Base-by-base conservation (phyloP, 1,140 invertebrate species). In the Euglossa dilemma region DNA sequence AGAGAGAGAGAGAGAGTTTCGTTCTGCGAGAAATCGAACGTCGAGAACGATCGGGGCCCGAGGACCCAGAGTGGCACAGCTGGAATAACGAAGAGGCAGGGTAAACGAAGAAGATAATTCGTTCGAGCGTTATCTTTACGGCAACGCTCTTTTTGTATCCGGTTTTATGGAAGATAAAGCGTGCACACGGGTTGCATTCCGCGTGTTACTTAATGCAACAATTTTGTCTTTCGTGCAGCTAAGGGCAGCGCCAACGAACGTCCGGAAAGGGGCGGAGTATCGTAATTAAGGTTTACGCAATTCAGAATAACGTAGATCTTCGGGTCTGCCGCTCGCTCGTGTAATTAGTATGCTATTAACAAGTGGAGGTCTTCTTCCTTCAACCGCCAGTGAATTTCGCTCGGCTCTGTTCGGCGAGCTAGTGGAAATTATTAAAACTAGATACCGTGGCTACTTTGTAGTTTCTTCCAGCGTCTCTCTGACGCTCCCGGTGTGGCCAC, bases 291-390 rank as follows among this genome's bases (percentile, higher is more conserved):
- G 43, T 43, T 78, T 43, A 50, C 45, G 6, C 43, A 8, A 67
- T 78, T 69, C 50, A 70, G 54, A 79, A 59, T 70, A 70, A 70
- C 47, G 66, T 56, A 20, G 45, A 79, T 54, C 77, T 57, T 59
- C 64, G 52, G 16, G 18, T 59, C 66, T 77, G 25, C 50, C 45
- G 28, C 28, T 52, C 36, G 52, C 23, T 47, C 28, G 28, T 45
- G 63, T 70, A 59, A 69, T 79, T 79, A 70, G 66, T 70, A 50
- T 28, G 45, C 66, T 28, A 61, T 57, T 79, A 79, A 70, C 52
- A 43, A 66, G 57, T 61, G 20, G 43, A 8, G 12, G 54, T 54
- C 43, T 69, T 47, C 57, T 57, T 28, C n/a, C 25, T 36, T 23
- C 7, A 8, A 28, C 14, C 16, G 25, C n/a, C 6, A 63, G 18